Percentiles rank a stretch among this genome's conserved stretches.
These are phyloP conservation scores for Pelobates cultripes DNA, from an alignment of 2,797 vertebrate species.

Conservation along the genomic window DNA sequence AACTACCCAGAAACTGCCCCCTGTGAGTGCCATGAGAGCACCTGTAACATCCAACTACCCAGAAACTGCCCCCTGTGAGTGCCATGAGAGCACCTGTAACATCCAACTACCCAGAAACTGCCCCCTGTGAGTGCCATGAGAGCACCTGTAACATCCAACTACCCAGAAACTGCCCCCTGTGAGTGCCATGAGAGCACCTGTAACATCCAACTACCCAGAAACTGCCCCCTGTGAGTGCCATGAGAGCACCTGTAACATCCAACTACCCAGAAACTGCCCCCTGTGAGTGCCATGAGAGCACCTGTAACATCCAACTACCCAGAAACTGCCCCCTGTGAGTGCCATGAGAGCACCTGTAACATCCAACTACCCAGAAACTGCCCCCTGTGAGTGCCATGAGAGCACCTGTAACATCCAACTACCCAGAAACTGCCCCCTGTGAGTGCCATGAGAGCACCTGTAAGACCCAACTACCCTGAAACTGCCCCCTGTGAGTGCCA, in stretches of 20 bases:
- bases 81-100: neutral
- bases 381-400: neutral
- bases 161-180: neutral
- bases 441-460: neutral
- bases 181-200: no score
- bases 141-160: neutral
- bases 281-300: neutral
- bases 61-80: neutral
- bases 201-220: no score
- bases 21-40: neutral
- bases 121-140: neutral
- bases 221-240: no score
- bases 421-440: no score
- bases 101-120: neutral
- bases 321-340: neutral
- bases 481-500: neutral
- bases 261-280: neutral
- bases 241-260: neutral
- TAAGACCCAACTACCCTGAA: neutral
- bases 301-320: neutral
- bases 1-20: neutral
- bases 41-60: no score
- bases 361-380: neutral
- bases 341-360: neutral
- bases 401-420: neutral